Evolutionary conservation across 2,113 vertebrate genomes (phyloP).

Genomic region (Chionomys nivalis): DNA sequence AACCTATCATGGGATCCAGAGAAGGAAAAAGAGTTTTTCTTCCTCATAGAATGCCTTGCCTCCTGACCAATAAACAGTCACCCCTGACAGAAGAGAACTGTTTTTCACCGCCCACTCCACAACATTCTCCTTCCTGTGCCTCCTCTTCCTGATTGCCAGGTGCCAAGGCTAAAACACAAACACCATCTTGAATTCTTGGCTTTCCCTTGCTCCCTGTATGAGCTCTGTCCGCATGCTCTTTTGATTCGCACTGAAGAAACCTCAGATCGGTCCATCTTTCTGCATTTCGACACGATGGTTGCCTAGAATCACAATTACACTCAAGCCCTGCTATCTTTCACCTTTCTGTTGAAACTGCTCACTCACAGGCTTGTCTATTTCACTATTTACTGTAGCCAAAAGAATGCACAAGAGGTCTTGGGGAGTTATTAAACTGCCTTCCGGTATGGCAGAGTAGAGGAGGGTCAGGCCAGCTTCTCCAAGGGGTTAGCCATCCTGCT

Average conservation of each 20-base stretch:
- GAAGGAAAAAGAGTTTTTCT: neutral
- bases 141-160: neutral
- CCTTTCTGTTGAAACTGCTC: neutral
- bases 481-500: neutral
- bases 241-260: constrained; percentile 15
- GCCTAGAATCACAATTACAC: neutral
- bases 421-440: neutral
- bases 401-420: neutral
- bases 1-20: neutral
- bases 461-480: neutral
- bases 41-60: neutral
- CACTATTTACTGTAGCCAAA: neutral
- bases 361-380: neutral
- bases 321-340: neutral
- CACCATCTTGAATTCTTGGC: neutral
- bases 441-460: neutral
- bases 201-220: neutral
- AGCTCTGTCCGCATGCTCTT: neutral
- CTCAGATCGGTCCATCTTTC: neutral
- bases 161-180: neutral
- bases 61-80: neutral
- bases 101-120: neutral
- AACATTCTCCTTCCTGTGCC: neutral
- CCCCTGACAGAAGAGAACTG: neutral
- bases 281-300: neutral